phyloP scores from a whole-genome alignment of 2,797 vertebrate species.

The Perdix hodgsoniae region DNA sequence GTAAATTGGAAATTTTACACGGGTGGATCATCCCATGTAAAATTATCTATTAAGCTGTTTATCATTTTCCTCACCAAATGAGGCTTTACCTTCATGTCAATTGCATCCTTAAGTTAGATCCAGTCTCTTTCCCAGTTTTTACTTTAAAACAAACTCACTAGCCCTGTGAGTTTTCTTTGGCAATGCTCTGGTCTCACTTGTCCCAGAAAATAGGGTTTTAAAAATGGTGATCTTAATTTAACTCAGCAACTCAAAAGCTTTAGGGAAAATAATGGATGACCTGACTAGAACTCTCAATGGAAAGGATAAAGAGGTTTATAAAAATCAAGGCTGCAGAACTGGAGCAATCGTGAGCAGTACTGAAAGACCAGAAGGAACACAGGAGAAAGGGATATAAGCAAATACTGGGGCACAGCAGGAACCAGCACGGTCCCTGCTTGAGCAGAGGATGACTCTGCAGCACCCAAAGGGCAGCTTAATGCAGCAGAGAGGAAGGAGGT shows the following conservation, averaged over 20 bases:
- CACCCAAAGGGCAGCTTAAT: not conserved
- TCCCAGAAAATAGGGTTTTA: slow-evolving; percentile 63
- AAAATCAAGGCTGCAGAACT: slow-evolving; percentile 71
- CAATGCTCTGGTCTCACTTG: slow-evolving; percentile 1
- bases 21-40: not conserved
- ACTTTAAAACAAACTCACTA: slow-evolving; percentile 41
- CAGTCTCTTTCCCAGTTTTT: not conserved
- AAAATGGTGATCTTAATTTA: slow-evolving; percentile 66
- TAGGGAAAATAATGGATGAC: slow-evolving; percentile 53
- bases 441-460: not conserved
- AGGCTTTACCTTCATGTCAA: not conserved
- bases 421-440: accelerated
- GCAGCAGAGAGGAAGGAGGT: not conserved
- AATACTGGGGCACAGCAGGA: not conserved
- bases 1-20: not conserved
- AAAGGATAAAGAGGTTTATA: slow-evolving; percentile 66
- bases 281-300: slow-evolving; percentile 52
- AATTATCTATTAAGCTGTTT: too few species aligned
- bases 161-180: slow-evolving; percentile 1
- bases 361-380: not conserved
- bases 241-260: slow-evolving; percentile 55
- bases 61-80: not conserved
- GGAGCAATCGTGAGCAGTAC: slow-evolving; percentile 30
- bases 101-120: not conserved
- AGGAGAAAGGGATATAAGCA: not conserved